Conservation (phyloP, 2,113 vertebrate species). For the Cebus imitator region DNA sequence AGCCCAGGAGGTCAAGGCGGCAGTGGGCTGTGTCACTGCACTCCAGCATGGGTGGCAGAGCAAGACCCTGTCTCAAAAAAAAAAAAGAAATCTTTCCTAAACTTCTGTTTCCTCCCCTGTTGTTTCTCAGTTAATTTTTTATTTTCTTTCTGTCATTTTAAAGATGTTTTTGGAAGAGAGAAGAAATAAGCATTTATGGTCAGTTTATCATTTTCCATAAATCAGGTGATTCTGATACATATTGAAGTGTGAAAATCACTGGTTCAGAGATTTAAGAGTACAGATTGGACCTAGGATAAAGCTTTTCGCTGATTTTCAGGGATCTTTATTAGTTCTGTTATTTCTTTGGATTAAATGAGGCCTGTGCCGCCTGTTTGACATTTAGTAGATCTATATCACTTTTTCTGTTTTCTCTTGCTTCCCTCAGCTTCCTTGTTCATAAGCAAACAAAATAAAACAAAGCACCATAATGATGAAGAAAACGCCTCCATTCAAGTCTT, state of each 20-base stretch:
- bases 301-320: constrained; percentile 6
- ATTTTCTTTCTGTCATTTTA: background rate
- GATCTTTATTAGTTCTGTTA: background rate
- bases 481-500: background rate
- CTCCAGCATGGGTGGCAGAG: too few species aligned
- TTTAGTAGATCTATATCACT: background rate
- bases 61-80: too few species aligned
- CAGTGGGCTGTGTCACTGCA: too few species aligned
- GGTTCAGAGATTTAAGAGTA: background rate
- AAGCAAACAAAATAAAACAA: constrained; percentile 15
- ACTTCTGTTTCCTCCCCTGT: background rate
- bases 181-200: background rate
- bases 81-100: background rate
- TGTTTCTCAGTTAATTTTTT: background rate
- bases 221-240: background rate
- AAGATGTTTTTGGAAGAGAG: constrained; percentile 15
- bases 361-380: background rate
- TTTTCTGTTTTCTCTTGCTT: background rate
- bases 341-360: background rate
- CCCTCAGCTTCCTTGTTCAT: background rate
- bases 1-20: too few species aligned
- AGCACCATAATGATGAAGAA: background rate
- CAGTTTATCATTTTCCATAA: background rate
- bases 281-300: background rate
- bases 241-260: background rate